phyloP scores from a whole-genome alignment of 2,797 vertebrate species.

The Scarus forsteni region DNA sequence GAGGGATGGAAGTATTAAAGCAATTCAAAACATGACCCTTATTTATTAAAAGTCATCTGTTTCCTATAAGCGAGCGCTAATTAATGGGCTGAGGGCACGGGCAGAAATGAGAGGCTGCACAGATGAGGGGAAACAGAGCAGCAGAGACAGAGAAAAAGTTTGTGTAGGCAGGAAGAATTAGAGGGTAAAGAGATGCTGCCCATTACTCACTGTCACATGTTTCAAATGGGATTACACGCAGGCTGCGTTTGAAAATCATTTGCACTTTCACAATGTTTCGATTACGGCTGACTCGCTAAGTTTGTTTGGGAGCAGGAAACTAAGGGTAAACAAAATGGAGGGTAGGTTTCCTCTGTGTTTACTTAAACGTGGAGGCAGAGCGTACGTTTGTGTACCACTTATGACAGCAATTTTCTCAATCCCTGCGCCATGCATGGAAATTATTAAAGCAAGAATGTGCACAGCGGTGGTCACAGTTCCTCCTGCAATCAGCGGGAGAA shows the following conservation, averaged over 20 bases:
- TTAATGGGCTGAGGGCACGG: constrained; percentile 65
- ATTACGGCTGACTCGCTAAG: constrained; percentile 64
- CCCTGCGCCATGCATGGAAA: constrained; percentile 71
- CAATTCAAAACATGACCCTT: constrained; percentile 77
- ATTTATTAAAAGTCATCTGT: constrained; percentile 84
- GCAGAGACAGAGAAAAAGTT: constrained; percentile 34
- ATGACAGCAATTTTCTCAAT: constrained; percentile 74
- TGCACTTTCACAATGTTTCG: constrained; percentile 73
- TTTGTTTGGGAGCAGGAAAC: constrained; percentile 72
- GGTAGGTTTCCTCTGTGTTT: constrained; percentile 70
- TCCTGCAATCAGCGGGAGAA: constrained; percentile 67
- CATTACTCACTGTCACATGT: constrained; percentile 60
- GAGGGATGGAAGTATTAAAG: constrained; percentile 71
- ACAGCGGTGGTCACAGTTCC: constrained; percentile 68
- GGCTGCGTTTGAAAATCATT: constrained; percentile 60
- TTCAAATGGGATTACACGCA: constrained; percentile 51
- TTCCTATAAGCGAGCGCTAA: constrained; percentile 78
- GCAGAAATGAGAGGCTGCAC: constrained; percentile 51
- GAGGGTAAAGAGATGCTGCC: constrained; percentile 56
- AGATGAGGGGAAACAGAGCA: constrained; percentile 42
- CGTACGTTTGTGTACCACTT: constrained; percentile 60
- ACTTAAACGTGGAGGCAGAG: constrained; percentile 61
- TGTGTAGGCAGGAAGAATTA: constrained; percentile 54
- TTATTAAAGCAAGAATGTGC: constrained; percentile 76
- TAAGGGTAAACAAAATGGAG: constrained; percentile 63